These are phyloP conservation scores for Drosophila guanche DNA, from an alignment of 1,140 invertebrate species.

Conservation along the genomic window DNA sequence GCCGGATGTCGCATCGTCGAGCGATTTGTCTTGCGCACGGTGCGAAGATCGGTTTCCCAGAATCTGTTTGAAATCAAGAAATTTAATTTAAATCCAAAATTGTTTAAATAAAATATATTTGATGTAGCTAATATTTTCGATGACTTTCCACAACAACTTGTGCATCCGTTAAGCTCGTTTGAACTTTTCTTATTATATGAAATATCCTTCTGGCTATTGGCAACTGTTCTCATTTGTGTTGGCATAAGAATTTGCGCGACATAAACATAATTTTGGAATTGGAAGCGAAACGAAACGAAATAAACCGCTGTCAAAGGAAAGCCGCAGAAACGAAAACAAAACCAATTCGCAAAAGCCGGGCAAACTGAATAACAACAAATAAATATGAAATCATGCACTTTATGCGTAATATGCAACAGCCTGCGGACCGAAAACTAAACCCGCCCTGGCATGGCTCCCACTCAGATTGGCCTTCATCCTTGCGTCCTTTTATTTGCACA, in stretches of 20 bases:
- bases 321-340: constrained; percentile 46
- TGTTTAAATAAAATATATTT: background rate
- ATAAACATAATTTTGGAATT: constrained; percentile 40
- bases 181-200: constrained; percentile 40
- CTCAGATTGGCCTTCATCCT: too few relatives aligned
- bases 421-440: constrained; percentile 21
- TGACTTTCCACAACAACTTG: too few relatives aligned
- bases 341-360: constrained; percentile 45
- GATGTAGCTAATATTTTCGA: constrained; percentile 8
- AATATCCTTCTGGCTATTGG: constrained; percentile 31
- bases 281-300: constrained; percentile 36
- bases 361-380: constrained; percentile 62
- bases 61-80: constrained; percentile 77
- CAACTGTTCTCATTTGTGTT: constrained; percentile 18
- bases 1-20: constrained; percentile 80
- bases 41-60: constrained; percentile 91
- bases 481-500: constrained; percentile 28
- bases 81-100: background rate
- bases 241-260: constrained; percentile 25
- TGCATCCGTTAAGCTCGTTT: too few relatives aligned
- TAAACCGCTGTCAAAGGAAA: constrained; percentile 42
- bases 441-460: background rate
- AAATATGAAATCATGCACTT: constrained; percentile 73
- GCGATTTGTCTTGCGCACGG: constrained; percentile 87
- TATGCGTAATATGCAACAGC: constrained; percentile 65